phyloP scores from a whole-genome alignment of 2,113 vertebrate genomes.

The Sterna hirundo region DNA sequence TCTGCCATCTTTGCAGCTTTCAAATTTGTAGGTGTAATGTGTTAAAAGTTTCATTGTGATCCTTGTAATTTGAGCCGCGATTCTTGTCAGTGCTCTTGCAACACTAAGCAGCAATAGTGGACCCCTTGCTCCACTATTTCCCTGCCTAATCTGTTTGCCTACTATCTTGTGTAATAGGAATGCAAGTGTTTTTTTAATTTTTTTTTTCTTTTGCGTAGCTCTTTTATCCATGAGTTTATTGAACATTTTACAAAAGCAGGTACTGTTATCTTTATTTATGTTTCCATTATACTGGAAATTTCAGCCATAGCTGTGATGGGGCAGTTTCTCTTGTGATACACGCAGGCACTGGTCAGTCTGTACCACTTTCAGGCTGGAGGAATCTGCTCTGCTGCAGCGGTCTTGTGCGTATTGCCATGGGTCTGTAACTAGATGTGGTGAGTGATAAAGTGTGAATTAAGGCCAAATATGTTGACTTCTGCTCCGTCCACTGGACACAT shows the following conservation, averaged over 20 bases:
- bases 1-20: neutral
- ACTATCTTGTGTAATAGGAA: neutral
- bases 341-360: neutral
- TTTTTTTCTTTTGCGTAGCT: neutral
- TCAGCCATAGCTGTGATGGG: neutral
- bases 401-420: neutral
- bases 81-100: neutral
- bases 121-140: neutral
- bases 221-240: neutral
- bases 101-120: neutral
- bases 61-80: neutral
- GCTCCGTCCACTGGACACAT: neutral
- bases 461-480: neutral
- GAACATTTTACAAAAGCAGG: neutral
- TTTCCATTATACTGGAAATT: neutral
- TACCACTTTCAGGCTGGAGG: neutral
- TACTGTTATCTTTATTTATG: neutral
- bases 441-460: neutral
- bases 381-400: slow-evolving; percentile 3
- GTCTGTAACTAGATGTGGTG: neutral
- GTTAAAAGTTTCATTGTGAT: neutral
- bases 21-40: neutral
- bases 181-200: neutral
- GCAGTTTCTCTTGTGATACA: neutral
- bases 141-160: neutral